These are phyloP conservation scores for Jordanella pulchra DNA, from an alignment of 2,797 vertebrate species.

Conservation along the genomic window DNA sequence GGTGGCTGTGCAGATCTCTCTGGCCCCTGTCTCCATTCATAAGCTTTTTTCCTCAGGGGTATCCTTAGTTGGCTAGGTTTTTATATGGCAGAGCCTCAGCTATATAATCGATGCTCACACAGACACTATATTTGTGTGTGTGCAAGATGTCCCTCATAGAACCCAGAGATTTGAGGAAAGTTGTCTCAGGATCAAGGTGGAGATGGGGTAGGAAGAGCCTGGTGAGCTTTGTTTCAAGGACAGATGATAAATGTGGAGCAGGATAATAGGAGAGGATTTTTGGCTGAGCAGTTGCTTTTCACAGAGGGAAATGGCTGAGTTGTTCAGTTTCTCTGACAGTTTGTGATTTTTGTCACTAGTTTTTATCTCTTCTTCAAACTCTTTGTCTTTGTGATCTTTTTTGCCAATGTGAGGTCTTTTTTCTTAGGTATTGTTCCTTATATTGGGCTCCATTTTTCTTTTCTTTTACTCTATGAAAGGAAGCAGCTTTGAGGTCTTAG, in stretches of 20 bases:
- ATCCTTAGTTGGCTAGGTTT: conserved; percentile 50
- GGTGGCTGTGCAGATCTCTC: conserved; percentile 45
- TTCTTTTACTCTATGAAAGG: conserved; percentile 16
- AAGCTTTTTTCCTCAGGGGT: conserved; percentile 43
- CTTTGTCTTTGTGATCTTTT: conserved; percentile 54
- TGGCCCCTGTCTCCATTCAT: conserved; percentile 14
- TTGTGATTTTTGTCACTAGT: conserved; percentile 32
- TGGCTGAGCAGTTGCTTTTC: conserved; percentile 42
- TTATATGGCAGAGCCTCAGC: conserved; percentile 57
- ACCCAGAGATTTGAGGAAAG: conserved; percentile 60
- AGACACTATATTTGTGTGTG: conserved; percentile 19
- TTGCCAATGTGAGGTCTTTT: conserved; percentile 34
- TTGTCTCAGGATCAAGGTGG: conserved; percentile 33
- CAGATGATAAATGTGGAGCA: conserved; percentile 55
- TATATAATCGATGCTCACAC: conserved; percentile 61
- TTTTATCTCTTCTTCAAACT: conserved; percentile 54
- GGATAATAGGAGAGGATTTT: conserved; percentile 65
- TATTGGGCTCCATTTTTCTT: conserved; percentile 23
- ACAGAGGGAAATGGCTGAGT: conserved; percentile 40
- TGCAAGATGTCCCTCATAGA: conserved; percentile 45
- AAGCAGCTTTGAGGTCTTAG: conserved; percentile 27
- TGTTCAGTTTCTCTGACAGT: conserved; percentile 29
- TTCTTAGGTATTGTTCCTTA: conserved; percentile 52
- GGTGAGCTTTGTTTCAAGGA: conserved; percentile 48
- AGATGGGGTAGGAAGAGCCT: conserved; percentile 31